These are phyloP conservation scores for Sciurus vulgaris DNA, from an alignment of 2,797 vertebrate species.

Conservation along the genomic window DNA sequence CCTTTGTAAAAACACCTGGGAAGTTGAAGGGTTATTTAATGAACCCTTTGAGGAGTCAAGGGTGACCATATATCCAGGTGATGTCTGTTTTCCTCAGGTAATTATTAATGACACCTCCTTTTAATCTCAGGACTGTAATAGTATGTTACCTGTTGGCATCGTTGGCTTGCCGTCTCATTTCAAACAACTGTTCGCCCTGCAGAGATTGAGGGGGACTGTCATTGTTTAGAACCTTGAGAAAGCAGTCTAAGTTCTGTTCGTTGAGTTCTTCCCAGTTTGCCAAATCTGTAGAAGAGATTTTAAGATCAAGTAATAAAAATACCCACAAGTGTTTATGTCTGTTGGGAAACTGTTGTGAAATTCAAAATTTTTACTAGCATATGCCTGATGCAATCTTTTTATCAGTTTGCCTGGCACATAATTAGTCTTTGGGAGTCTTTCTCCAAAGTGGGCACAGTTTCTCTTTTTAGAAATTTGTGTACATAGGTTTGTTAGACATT, in stretches of 20 bases:
- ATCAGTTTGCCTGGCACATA: not conserved
- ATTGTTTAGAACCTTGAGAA: not conserved
- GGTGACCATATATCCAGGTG: not conserved
- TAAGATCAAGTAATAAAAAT: not conserved
- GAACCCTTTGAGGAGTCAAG: not conserved
- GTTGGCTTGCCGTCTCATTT: slow-evolving; percentile 59
- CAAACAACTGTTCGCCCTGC: slow-evolving; percentile 4
- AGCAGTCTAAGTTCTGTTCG: not conserved
- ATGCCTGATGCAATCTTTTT: not conserved
- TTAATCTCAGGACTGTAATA: not conserved
- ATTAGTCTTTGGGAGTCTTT: not conserved
- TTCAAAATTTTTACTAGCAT: not conserved
- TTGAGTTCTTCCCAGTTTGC: not conserved
- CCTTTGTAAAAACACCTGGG: slow-evolving; percentile 48
- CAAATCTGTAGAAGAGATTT: not conserved
- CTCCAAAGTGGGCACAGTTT: not conserved
- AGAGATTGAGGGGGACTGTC: not conserved
- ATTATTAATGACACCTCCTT: not conserved
- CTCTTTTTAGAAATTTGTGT: not conserved
- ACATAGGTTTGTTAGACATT: not conserved
- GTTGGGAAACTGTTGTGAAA: not conserved
- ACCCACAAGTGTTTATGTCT: not conserved
- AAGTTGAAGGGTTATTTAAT: slow-evolving; percentile 55
- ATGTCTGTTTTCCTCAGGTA: not conserved
- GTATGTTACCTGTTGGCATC: not conserved